Percentiles rank a stretch among this genome's conserved stretches.
phyloP scores from a whole-genome alignment of 2,797 vertebrate species.

The Anas capensis region DNA sequence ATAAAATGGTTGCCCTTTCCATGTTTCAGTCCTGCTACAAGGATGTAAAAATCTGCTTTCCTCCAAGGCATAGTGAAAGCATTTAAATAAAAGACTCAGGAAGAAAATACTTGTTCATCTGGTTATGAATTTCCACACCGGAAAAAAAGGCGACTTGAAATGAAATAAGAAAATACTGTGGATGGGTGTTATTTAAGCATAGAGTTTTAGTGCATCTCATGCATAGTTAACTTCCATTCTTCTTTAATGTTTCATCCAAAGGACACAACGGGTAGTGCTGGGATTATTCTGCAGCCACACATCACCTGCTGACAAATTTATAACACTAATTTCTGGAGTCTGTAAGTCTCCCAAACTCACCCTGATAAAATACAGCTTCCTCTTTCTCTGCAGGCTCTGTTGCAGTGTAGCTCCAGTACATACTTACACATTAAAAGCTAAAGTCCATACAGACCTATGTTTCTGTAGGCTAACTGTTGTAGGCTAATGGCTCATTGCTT shows the following conservation, averaged over 20 bases:
- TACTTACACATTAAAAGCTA: fast-evolving
- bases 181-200: slow-evolving; percentile 12
- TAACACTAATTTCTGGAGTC: slow-evolving; percentile 44
- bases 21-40: not conserved
- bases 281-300: slow-evolving; percentile 48
- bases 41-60: not conserved
- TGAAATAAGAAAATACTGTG: not conserved
- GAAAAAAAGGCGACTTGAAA: not conserved
- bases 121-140: not conserved
- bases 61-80: not conserved
- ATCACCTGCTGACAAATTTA: slow-evolving; percentile 66
- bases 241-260: slow-evolving; percentile 46
- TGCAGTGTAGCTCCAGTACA: not conserved
- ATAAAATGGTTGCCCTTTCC: not conserved
- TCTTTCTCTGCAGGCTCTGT: not conserved
- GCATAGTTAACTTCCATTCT: slow-evolving; percentile 17
- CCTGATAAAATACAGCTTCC: slow-evolving; percentile 5
- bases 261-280: not conserved
- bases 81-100: not conserved
- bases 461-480: not conserved
- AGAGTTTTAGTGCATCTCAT: slow-evolving; percentile 29
- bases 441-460: not conserved
- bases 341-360: slow-evolving; percentile 27
- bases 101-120: not conserved
- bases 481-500: not conserved